These are phyloP conservation scores for Subanguina moxae DNA, from an alignment of 1,140 invertebrate species.

Conservation along the genomic window DNA sequence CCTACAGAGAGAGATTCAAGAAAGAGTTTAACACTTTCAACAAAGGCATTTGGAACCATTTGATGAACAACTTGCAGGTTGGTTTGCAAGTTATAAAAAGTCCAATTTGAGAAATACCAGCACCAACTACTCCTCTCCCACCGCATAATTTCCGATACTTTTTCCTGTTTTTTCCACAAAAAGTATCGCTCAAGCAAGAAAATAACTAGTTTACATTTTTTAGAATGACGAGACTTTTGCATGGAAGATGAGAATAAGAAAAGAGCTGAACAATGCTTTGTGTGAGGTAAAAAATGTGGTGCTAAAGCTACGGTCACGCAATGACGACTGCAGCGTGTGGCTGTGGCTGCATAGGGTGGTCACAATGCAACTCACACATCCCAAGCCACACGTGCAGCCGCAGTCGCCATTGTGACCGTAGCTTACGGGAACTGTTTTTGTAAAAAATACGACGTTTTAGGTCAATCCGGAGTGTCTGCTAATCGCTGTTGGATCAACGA, in stretches of 20 bases:
- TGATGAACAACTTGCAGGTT: slow-evolving; percentile 7
- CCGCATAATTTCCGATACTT: no score
- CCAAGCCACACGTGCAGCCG: background rate
- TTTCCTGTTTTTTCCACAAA: no score
- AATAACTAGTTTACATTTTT: slow-evolving; percentile 4
- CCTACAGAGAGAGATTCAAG: background rate
- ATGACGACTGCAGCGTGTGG: no score
- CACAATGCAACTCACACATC: background rate
- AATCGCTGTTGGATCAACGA: slow-evolving; percentile 46
- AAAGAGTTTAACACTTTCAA: slow-evolving; percentile 22
- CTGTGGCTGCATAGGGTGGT: no score
- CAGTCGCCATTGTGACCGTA: slow-evolving; percentile 2
- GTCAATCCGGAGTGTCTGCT: slow-evolving; percentile 18
- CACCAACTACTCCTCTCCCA: no score
- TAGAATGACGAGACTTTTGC: slow-evolving; percentile 42
- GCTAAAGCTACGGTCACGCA: background rate
- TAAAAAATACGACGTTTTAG: slow-evolving; percentile 4
- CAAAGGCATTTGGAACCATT: background rate
- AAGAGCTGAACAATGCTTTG: slow-evolving; percentile 16
- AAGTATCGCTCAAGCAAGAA: no score
- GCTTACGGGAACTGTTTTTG: slow-evolving; percentile 8
- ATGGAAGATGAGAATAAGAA: slow-evolving; percentile 29
- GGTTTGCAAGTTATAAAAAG: background rate
- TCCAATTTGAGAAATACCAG: no score
- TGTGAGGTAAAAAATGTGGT: slow-evolving; percentile 1